Evolutionary conservation across 2,797 vertebrate genomes (phyloP), one percentile per base, ranked within the genome.

Genomic region (Gallinago nigripennis): DNA sequence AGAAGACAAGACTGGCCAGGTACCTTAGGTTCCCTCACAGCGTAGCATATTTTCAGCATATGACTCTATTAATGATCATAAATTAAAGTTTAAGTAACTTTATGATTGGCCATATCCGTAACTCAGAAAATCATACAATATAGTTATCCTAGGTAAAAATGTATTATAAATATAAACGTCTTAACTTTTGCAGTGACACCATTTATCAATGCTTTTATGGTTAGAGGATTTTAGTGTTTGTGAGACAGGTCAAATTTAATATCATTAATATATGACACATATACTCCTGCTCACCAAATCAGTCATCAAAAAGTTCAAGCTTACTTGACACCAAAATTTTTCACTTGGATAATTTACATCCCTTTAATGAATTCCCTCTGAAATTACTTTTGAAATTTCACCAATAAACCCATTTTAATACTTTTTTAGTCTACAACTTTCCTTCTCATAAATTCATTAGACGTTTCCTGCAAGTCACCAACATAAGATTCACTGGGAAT

Each of bases 301-400:
- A 82, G 46, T 73, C 66, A 63, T 53, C 57, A 75, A 80, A 77
- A 83, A 5, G n/a, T 46, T 82, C 27, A 43, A 48, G n/a, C 65
- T 65, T 53, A 56, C 66, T 71, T 46, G 54, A 54, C 51, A 82
- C 6, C 23, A 77, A 86, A 87, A 82, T 43, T 33, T 37, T 66
- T 50, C 28, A 48, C 58, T 19, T 91, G 2, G 3, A 17, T 35
- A 82, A 82, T 69, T 83, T 83, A 88, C 41, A 78, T 57, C 50
- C 54, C 50, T 73, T 54, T 27, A 78, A 86, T 63, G 28, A 81
- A 75, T 61, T 43, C n/a, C 41, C 68, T 8, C 33, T 23, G 37
- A 94, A 90, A 83, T 61, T 14, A 87, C 60, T 87, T 87, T 68
- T 63, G 80, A 94, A 90, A 82, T 86, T 87, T 83, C 56, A 90